phyloP scores from a whole-genome alignment of 2,888 invertebrate species.

The Caenorhabditis sp. region DNA sequence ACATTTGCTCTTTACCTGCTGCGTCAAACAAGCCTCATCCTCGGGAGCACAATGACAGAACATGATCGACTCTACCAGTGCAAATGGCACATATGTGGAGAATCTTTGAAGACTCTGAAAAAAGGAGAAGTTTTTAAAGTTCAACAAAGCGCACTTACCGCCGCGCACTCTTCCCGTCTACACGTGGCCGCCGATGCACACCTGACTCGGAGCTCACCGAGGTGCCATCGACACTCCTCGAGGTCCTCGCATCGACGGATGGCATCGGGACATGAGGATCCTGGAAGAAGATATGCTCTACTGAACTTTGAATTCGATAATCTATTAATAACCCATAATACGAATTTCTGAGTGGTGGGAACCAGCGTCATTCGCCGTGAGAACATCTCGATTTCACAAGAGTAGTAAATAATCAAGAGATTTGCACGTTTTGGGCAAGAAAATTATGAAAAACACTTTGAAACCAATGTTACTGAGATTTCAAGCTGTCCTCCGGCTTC shows the following conservation, averaged over 20 bases:
- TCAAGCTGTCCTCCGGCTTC: not conserved
- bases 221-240: conserved; percentile 79
- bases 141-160: conserved; percentile 57
- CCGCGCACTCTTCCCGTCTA: conserved; percentile 75
- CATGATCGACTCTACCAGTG: conserved; percentile 77
- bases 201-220: conserved; percentile 77
- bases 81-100: conserved; percentile 76
- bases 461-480: not conserved
- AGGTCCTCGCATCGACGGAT: conserved; percentile 74
- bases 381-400: not conserved
- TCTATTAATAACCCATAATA: not conserved
- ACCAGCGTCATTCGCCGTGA: not conserved
- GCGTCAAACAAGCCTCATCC: conserved; percentile 73
- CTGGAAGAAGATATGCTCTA: conserved; percentile 60
- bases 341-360: not conserved
- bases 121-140: not conserved
- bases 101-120: conserved; percentile 79
- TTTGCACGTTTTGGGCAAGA: not conserved
- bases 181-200: conserved; percentile 67
- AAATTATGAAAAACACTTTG: not conserved
- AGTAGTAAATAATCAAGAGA: not conserved
- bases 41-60: conserved; percentile 79
- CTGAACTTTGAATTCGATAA: not conserved
- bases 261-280: conserved; percentile 77
- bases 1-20: conserved; percentile 70